Conservation (phyloP, 2,888 invertebrate genomes). For the Dyspetes luteomarginatus region DNA sequence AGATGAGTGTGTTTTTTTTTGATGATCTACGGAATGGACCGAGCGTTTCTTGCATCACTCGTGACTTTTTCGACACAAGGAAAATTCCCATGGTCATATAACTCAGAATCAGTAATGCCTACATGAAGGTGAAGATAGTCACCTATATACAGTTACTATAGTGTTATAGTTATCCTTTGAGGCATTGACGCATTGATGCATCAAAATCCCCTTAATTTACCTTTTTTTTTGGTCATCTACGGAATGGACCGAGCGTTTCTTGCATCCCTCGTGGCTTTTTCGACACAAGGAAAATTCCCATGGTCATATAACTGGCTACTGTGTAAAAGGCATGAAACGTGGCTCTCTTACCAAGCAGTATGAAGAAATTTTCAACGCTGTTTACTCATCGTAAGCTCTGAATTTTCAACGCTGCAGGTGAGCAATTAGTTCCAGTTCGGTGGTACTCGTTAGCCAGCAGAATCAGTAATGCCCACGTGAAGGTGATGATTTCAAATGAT, state of each 20-base stretch:
- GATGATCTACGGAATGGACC: not conserved
- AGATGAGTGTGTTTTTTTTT: too few relatives aligned
- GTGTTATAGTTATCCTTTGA: too few relatives aligned
- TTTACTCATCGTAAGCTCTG: too few relatives aligned
- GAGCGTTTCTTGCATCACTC: not conserved
- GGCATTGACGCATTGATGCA: too few relatives aligned
- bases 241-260: not conserved
- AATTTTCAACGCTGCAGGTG: conserved; percentile 53
- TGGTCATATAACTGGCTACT: not conserved
- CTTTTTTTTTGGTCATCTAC: too few relatives aligned
- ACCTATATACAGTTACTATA: too few relatives aligned
- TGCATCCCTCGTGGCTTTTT: not conserved
- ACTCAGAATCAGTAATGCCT: conserved; percentile 6
- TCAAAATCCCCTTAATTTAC: too few relatives aligned
- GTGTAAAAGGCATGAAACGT: conserved; percentile 19
- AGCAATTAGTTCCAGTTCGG: conserved; percentile 52
- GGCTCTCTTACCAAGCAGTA: conserved; percentile 38
- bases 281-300: not conserved
- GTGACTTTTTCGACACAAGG: not conserved
- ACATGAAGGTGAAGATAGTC: too few relatives aligned
- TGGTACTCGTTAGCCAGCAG: conserved; percentile 32
- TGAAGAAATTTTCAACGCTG: too few relatives aligned
- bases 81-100: not conserved
- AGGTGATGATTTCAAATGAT: too few relatives aligned
- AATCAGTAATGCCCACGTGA: not conserved